Evolutionary conservation across 1,140 invertebrate species (phyloP).

Genomic region (Venustaconcha ellipsiformis): DNA sequence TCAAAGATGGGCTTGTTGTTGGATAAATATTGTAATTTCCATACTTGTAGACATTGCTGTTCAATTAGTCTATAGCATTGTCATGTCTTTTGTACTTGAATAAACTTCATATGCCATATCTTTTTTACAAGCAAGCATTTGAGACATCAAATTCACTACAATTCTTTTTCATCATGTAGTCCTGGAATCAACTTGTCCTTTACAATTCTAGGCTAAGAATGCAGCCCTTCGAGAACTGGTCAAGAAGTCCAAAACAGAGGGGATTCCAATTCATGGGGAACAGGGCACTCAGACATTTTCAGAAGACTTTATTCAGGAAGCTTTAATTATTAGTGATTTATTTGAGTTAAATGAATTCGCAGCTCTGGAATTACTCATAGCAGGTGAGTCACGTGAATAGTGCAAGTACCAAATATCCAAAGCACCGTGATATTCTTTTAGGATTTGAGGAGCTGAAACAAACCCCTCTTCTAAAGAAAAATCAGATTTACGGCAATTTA

Average conservation of each 20-base stretch:
- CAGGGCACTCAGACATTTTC: slow-evolving; percentile 83
- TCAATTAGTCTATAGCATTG: too few species aligned
- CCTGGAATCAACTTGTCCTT: too few species aligned
- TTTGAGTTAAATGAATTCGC: slow-evolving; percentile 93
- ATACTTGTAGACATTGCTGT: too few species aligned
- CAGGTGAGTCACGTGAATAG: slow-evolving; percentile 69
- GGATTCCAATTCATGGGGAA: slow-evolving; percentile 81
- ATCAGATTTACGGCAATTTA: too few species aligned
- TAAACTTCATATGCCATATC: background rate
- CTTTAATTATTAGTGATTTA: slow-evolving; percentile 93
- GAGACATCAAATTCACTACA: background rate
- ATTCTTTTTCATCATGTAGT: background rate
- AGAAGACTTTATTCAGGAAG: slow-evolving; percentile 89
- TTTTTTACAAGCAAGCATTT: background rate
- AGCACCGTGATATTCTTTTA: too few species aligned
- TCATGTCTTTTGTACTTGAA: background rate
- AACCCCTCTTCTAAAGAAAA: too few species aligned
- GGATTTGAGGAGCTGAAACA: too few species aligned
- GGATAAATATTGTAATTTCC: too few species aligned
- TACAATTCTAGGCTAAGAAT: slow-evolving; percentile 78
- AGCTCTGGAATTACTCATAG: slow-evolving; percentile 88
- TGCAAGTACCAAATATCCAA: background rate
- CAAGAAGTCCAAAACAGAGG: slow-evolving; percentile 82
- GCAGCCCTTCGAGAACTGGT: slow-evolving; percentile 82
- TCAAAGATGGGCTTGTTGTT: too few species aligned